Base-by-base conservation (phyloP, 2,113 vertebrate genomes). In the Sander lucioperca region DNA sequence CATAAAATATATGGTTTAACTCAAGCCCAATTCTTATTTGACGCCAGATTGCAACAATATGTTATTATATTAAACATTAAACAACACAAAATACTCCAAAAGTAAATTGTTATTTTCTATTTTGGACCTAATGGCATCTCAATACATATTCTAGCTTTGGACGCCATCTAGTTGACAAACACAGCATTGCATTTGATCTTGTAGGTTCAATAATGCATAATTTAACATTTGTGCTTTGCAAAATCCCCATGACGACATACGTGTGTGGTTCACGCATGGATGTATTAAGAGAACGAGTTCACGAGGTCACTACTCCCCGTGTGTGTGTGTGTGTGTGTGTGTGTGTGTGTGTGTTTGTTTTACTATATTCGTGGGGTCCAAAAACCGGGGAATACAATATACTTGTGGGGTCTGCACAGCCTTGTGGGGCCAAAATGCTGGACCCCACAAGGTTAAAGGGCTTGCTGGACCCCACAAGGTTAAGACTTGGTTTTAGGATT, bases 81-180 rank as follows among this genome's bases (percentile, higher is more conserved):
- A n/a, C n/a, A n/a, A n/a, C n/a, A n/a, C n/a, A 54, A 54, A 53
- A 33, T 36, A 19, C 27, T 36, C 50, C 6, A 30, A 23, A 23
- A 65, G 6, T 6, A 2, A 21, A 12, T 11, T 6, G 27, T 13
- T 11, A 5, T 4, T 3, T 16, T 5, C 4, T 1, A 27, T 13
- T 59, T 15, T 63, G 58, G 67, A 7, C 12, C 15, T 8, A 8
- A 21, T 25, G 21, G 16, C 14, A 30, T 19, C 11, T 14, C 27
- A 3, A 0, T 13, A 6, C 3, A 1, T 21, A 1, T 21, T 71
- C 69, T 16, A n/a, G 47, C 61, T 58, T 14, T 7, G 56, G 54
- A 0, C 82, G 43, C 86, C 88, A 89, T 84, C 92, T 86, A 61
- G 79, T 83, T 89, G 76, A 36, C 19, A 15, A 70, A 79, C 0